phyloP scores from a whole-genome alignment of 2,113 vertebrate species.

The Scomber japonicus region DNA sequence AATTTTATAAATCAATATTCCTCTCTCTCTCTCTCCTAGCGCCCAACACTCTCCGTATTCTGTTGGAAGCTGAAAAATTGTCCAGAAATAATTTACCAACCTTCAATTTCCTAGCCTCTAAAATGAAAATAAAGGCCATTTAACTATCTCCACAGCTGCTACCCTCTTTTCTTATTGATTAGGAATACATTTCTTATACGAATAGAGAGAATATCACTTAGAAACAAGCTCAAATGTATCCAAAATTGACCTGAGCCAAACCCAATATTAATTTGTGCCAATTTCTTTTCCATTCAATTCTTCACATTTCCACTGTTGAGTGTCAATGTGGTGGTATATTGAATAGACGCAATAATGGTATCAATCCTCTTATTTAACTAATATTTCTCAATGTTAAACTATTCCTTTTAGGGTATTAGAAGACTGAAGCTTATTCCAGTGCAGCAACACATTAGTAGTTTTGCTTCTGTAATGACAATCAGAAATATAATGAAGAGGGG shows the following conservation, averaged over 20 bases:
- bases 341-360: no score
- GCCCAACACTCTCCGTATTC: not conserved
- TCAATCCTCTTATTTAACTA: no score
- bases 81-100: conserved; percentile 5
- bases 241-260: not conserved
- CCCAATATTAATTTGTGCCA: not conserved
- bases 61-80: conserved; percentile 18
- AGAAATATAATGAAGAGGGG: not conserved
- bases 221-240: not conserved
- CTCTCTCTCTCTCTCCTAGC: not conserved
- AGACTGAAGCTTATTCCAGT: not conserved
- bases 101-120: conserved; percentile 6
- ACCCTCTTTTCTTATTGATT: not conserved
- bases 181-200: conserved; percentile 1
- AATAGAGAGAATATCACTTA: not conserved
- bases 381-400: no score
- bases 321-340: no score
- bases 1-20: conserved; percentile 50
- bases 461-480: not conserved
- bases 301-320: not conserved
- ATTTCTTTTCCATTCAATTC: not conserved
- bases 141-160: not conserved
- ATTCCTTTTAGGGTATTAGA: no score
- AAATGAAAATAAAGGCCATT: not conserved
- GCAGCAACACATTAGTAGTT: not conserved